Evolutionary conservation across 2,888 invertebrate species (phyloP).

Genomic region (Labia minor): DNA sequence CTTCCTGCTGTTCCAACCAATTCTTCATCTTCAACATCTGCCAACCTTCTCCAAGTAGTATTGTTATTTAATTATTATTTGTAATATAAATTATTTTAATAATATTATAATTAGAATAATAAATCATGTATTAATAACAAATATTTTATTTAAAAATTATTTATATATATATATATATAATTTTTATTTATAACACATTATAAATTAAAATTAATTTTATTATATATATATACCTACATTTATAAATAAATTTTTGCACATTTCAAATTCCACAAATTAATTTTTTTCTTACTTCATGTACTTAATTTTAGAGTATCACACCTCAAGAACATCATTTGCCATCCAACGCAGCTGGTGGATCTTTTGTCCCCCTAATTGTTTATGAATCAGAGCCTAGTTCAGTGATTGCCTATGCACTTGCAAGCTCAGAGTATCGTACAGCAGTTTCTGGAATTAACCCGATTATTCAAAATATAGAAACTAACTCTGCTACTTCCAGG

Average conservation of each 20-base stretch:
- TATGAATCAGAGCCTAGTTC: slow-evolving; percentile 73
- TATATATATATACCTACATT: too few species aligned
- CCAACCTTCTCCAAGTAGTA: background rate
- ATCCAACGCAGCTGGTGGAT: slow-evolving; percentile 40
- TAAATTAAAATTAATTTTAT: too few species aligned
- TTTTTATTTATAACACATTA: too few species aligned
- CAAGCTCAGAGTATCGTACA: slow-evolving; percentile 55
- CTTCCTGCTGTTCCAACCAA: slow-evolving; percentile 45
- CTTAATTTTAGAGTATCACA: background rate
- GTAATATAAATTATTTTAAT: too few species aligned
- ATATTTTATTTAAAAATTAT: too few species aligned
- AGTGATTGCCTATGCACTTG: slow-evolving; percentile 72
- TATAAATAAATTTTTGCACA: too few species aligned
- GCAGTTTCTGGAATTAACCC: background rate
- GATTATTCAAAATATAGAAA: background rate
- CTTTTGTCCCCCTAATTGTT: slow-evolving; percentile 53
- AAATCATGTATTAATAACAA: too few species aligned
- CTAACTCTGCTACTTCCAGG: slow-evolving; percentile 21
- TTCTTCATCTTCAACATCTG: slow-evolving; percentile 35
- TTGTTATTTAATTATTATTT: background rate
- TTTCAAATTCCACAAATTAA: too few species aligned
- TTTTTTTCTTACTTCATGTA: too few species aligned
- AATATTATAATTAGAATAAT: too few species aligned
- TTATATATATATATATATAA: too few species aligned
- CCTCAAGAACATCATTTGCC: slow-evolving; percentile 59